A percentile compares a stretch with the other conserved stretches of the same genome.
These are phyloP conservation scores for Lanistes nyassanus DNA, from an alignment of 1,140 invertebrate species.

Conservation along the genomic window DNA sequence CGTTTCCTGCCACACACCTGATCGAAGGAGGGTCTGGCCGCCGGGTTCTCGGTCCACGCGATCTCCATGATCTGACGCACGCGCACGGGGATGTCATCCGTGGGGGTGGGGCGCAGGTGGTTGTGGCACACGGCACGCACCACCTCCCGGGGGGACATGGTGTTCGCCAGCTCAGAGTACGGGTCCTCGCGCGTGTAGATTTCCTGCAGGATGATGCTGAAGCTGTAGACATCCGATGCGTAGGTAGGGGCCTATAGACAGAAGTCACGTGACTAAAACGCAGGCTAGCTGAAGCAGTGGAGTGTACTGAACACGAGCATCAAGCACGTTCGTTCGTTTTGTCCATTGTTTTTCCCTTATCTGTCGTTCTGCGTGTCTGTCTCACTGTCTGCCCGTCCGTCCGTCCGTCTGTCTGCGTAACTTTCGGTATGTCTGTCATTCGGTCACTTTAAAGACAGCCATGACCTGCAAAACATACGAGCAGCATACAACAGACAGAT, in stretches of 20 bases:
- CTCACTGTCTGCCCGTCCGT: no score
- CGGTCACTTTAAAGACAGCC: neutral
- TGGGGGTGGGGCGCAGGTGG: constrained; percentile 38
- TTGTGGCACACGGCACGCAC: constrained; percentile 28
- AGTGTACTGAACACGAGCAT: no score
- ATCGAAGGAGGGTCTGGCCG: constrained; percentile 35
- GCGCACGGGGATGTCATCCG: constrained; percentile 29
- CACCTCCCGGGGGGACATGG: constrained; percentile 30
- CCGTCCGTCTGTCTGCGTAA: no score
- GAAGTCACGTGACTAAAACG: neutral
- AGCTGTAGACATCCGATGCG: constrained; percentile 46
- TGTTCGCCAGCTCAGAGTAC: constrained; percentile 41
- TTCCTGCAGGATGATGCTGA: constrained; percentile 48
- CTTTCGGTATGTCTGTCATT: no score
- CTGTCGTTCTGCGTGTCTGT: neutral
- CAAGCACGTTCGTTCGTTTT: no score
- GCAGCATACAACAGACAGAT: no score
- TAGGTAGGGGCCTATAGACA: constrained; percentile 13
- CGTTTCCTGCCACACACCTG: constrained; percentile 16
- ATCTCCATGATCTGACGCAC: constrained; percentile 46
- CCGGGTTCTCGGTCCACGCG: constrained; percentile 43
- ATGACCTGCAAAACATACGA: no score
- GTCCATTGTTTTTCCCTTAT: no score
- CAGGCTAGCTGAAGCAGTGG: no score
- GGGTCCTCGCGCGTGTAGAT: constrained; percentile 48